Evolutionary conservation across 1,140 invertebrate genomes (phyloP).

Genomic region (Leptestheria dahalacensis): DNA sequence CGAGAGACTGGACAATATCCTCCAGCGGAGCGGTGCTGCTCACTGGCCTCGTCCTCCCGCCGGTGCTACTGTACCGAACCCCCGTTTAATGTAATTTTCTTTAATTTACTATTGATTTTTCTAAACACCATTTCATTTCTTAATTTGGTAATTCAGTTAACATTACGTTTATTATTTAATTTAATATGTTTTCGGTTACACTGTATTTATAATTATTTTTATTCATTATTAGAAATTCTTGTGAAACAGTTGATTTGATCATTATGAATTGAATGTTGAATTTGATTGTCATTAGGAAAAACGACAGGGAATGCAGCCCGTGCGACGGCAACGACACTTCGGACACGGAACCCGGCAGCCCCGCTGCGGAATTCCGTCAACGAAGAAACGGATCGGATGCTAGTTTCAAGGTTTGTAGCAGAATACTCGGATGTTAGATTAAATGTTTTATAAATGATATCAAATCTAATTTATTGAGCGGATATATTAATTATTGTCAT

Average conservation of each 20-base stretch:
- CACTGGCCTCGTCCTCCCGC: background rate
- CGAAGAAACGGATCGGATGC: slow-evolving; percentile 61
- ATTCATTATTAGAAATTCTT: no score
- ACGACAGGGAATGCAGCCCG: slow-evolving; percentile 1
- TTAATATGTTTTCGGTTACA: background rate
- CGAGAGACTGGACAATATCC: slow-evolving; percentile 16
- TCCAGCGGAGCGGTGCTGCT: slow-evolving; percentile 16
- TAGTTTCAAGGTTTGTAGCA: slow-evolving; percentile 52
- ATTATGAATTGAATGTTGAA: no score
- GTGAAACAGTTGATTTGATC: no score
- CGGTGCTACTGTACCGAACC: background rate
- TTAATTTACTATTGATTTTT: no score
- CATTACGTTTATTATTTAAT: background rate
- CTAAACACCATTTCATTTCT: no score
- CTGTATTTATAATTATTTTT: no score
- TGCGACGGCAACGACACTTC: slow-evolving; percentile 7
- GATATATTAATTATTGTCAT: no score
- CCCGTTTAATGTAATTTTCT: background rate
- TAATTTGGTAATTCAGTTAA: no score
- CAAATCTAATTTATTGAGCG: no score
- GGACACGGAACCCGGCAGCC: slow-evolving; percentile 1
- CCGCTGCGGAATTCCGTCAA: slow-evolving; percentile 34
- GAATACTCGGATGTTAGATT: no score
- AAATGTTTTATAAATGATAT: no score
- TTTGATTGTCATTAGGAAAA: no score